Percentiles rank a stretch among this genome's conserved stretches.
These are phyloP conservation scores for Glaucidium brasilianum DNA, from an alignment of 2,113 vertebrate species.

Conservation along the genomic window DNA sequence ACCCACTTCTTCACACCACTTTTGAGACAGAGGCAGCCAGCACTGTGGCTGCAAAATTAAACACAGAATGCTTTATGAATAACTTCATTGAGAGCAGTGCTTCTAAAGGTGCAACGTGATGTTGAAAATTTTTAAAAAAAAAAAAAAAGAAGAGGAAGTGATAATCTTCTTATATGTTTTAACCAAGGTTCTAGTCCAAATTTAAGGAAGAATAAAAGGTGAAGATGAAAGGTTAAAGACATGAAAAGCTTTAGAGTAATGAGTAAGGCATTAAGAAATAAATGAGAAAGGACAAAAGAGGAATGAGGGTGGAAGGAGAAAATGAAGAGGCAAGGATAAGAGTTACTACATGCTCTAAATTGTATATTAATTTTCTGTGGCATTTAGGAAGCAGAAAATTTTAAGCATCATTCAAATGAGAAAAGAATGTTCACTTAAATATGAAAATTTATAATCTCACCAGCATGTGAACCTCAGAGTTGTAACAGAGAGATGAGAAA, in stretches of 20 bases:
- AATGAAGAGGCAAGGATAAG: not conserved
- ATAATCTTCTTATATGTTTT: not conserved
- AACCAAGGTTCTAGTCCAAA: not conserved
- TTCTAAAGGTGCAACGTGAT: constrained; percentile 8
- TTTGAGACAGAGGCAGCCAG: constrained; percentile 52
- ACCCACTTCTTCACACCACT: constrained; percentile 7
- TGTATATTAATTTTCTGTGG: not conserved
- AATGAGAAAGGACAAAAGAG: not conserved
- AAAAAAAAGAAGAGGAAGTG: not conserved
- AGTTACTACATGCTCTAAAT: not conserved
- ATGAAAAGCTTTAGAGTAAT: not conserved
- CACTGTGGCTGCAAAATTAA: constrained; percentile 39
- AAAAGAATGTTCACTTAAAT: not conserved
- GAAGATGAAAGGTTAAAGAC: not conserved
- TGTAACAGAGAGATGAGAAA: not conserved
- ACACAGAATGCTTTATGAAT: constrained; percentile 47
- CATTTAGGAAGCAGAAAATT: not conserved
- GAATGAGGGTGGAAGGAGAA: not conserved
- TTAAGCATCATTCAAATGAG: not conserved
- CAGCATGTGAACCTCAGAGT: not conserved
- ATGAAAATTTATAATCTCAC: not conserved
- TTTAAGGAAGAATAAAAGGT: not conserved
- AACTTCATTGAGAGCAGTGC: constrained; percentile 33
- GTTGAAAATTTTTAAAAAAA: not conserved
- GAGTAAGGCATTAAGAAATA: not conserved